These are phyloP conservation scores for Fistularia commersonii DNA, from an alignment of 2,797 vertebrate genomes.

Conservation along the genomic window DNA sequence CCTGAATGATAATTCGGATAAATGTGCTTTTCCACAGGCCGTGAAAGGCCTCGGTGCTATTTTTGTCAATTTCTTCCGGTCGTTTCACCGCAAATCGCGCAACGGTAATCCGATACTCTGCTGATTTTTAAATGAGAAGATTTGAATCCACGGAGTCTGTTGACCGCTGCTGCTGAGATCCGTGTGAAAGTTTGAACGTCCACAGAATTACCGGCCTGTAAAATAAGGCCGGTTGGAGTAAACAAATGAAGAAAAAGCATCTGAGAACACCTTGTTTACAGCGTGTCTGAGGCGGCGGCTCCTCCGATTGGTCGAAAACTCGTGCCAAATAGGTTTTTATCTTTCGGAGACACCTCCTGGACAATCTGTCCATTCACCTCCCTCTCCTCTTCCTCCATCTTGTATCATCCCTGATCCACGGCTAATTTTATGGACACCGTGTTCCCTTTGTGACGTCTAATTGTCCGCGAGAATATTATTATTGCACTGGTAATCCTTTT, in stretches of 20 bases:
- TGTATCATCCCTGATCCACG: constrained; percentile 23
- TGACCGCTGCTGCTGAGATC: constrained; percentile 16
- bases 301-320: constrained; percentile 56
- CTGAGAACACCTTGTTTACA: constrained; percentile 18
- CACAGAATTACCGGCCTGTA: constrained; percentile 32
- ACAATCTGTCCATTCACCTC: constrained; percentile 28
- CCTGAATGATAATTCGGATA: too few species aligned
- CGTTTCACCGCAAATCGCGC: too few species aligned
- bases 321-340: constrained; percentile 41
- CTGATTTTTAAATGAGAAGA: too few species aligned
- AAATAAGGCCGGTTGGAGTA: constrained; percentile 42
- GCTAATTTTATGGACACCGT: constrained; percentile 56
- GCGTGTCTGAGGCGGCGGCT: constrained; percentile 33
- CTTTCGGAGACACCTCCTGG: constrained; percentile 26
- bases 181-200: constrained; percentile 32
- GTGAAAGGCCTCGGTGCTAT: too few species aligned
- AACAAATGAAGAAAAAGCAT: constrained; percentile 37
- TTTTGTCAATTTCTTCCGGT: too few species aligned
- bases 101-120: too few species aligned
- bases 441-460: constrained; percentile 61
- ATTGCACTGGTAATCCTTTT: constrained; percentile 70
- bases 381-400: constrained; percentile 7
- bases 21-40: too few species aligned
- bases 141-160: too few species aligned
- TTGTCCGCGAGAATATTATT: constrained; percentile 71